phyloP scores from a whole-genome alignment of 2,113 vertebrate genomes.

The Archocentrus centrarchus region DNA sequence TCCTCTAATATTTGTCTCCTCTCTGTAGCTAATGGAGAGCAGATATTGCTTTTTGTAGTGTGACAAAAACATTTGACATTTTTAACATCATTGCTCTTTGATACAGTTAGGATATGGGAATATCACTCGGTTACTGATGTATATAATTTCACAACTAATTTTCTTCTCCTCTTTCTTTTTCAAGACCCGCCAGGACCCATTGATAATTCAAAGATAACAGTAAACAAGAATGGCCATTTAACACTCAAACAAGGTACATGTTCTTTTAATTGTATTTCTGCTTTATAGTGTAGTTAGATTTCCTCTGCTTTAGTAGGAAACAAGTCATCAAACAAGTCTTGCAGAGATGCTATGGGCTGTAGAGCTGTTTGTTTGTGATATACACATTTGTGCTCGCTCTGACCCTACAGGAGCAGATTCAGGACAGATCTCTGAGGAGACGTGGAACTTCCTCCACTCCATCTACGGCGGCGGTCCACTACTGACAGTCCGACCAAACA shows the following conservation, averaged over 20 bases:
- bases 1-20: slow-evolving; percentile 50
- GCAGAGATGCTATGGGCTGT: not conserved
- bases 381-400: not conserved
- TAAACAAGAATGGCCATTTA: slow-evolving; percentile 90
- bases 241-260: slow-evolving; percentile 91
- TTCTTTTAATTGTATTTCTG: not conserved
- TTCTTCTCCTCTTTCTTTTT: slow-evolving; percentile 28
- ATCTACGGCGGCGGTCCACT: slow-evolving; percentile 95
- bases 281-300: not conserved
- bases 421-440: slow-evolving; percentile 98
- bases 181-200: slow-evolving; percentile 94
- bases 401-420: slow-evolving; percentile 90
- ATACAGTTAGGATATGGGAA: slow-evolving; percentile 21
- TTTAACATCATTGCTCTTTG: slow-evolving; percentile 31
- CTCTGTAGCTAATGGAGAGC: slow-evolving; percentile 21
- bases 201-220: slow-evolving; percentile 94
- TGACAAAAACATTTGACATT: slow-evolving; percentile 58
- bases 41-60: slow-evolving; percentile 29
- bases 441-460: slow-evolving; percentile 95
- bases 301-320: slow-evolving; percentile 4
- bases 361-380: not conserved
- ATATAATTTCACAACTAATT: slow-evolving; percentile 8
- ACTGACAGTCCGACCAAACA: slow-evolving; percentile 89
- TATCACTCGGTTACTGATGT: not conserved
- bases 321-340: not conserved